Conservation (phyloP, 2,113 vertebrate species). For the Boulengeromyrus knoepffleri region DNA sequence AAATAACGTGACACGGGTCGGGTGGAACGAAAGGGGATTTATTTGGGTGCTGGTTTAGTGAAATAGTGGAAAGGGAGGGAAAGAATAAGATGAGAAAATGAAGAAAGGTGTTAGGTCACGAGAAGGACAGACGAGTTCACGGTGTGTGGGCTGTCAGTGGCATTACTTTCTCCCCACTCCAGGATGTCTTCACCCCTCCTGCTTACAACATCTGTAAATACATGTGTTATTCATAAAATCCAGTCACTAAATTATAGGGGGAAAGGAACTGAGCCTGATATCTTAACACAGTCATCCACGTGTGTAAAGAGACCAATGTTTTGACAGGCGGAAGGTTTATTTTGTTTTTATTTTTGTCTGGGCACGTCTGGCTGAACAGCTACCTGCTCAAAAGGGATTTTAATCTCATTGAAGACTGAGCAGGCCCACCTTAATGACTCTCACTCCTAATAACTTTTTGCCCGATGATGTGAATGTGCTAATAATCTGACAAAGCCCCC, state of each 20-base stretch:
- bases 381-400: conserved; percentile 3
- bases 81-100: not conserved
- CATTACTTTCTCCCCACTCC: not conserved
- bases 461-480: conserved; percentile 37
- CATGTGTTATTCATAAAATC: not conserved
- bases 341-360: not conserved
- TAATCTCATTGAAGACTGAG: conserved; percentile 27
- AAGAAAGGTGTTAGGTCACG: not conserved
- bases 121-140: not conserved
- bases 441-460: conserved; percentile 23
- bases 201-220: not conserved
- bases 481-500: conserved; percentile 29
- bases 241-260: not conserved
- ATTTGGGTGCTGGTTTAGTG: not conserved
- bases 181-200: not conserved
- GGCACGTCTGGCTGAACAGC: not conserved
- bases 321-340: not conserved
- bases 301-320: not conserved
- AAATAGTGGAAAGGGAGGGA: not conserved
- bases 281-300: not conserved
- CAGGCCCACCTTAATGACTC: conserved; percentile 26
- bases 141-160: not conserved
- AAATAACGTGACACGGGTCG: not conserved
- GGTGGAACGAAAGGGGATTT: not conserved
- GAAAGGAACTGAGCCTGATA: not conserved